These are phyloP conservation scores for Limosa lapponica DNA, from an alignment of 2,797 vertebrate species.

Conservation along the genomic window DNA sequence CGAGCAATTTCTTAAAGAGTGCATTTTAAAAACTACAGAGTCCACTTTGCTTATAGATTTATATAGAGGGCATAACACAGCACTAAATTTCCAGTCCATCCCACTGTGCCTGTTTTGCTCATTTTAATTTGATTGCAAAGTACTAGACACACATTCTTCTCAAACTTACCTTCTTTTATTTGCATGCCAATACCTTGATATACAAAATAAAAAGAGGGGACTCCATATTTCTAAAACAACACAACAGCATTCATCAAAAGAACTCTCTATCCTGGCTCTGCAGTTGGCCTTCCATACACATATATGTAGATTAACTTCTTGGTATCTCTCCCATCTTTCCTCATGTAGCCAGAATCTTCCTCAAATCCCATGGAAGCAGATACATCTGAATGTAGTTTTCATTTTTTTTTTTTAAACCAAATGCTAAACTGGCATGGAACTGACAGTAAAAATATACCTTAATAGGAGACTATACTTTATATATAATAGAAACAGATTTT, in stretches of 20 bases:
- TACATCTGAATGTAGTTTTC: neutral
- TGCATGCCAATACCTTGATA: accelerated
- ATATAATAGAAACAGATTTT: accelerated
- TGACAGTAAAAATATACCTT: neutral
- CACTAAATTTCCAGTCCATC: neutral
- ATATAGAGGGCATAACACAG: neutral
- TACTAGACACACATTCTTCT: neutral
- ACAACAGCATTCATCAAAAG: neutral
- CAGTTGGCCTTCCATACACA: neutral
- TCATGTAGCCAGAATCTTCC: neutral
- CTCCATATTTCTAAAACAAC: neutral
- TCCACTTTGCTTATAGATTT: neutral
- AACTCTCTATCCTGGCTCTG: neutral
- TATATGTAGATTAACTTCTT: neutral
- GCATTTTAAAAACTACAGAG: neutral
- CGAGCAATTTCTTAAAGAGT: neutral
- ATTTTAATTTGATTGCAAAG: neutral
- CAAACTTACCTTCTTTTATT: neutral
- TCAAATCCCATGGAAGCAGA: neutral
- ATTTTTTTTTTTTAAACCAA: neutral
- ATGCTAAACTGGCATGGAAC: neutral
- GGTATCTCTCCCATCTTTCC: neutral
- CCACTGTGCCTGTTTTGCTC: accelerated
- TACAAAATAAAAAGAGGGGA: neutral
- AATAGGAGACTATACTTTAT: neutral